Evolutionary conservation across 2,888 invertebrate genomes (phyloP), one percentile per base, ranked within the genome.

Genomic region (Meteorus colon): DNA sequence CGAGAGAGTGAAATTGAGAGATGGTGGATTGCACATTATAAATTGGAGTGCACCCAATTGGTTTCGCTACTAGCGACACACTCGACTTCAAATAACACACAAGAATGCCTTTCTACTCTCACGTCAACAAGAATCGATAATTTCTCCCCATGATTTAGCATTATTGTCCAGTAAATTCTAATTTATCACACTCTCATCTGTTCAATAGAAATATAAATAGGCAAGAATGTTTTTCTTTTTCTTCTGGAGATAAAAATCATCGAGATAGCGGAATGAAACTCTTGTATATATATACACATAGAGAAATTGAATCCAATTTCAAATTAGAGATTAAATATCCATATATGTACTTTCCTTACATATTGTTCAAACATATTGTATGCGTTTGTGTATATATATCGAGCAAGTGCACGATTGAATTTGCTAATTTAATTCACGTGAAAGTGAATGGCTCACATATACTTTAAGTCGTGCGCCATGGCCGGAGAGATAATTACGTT

Each of bases 391-490:
- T 24, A 19, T 41, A 19, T 41, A 41, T 45, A 37, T 66, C 63
- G 34, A 31, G 34, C 31, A 31, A 34, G 16, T 63, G 37, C 27
- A 66, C 24, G 41, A 24, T 24, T 45, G 27, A 74, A 72, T 73
- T 73, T 67, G 63, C 74, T 78, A 78, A 78, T 80, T 77, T 76
- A 71, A 78, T 78, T 78, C 76, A 75, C 71, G 77, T 73, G 80
- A 78, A 78, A 80, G 80, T 77, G 78, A 78, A 76, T 55, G 74
- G 70, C 62, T 59, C 55, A 59, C 34, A 34, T 65, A 48, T 48
- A 48, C n/a, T n/a, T n/a, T 19, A 51, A 51, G 51, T 29, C 24
- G 75, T 71, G 60, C 60, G 55, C 74, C 60, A 74, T 65, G 65
- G 65, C 45, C 63, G 24, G 12, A 12, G 55, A 69, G 65, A 66